phyloP scores from a whole-genome alignment of 2,797 vertebrate genomes.

The Lateolabrax maculatus region DNA sequence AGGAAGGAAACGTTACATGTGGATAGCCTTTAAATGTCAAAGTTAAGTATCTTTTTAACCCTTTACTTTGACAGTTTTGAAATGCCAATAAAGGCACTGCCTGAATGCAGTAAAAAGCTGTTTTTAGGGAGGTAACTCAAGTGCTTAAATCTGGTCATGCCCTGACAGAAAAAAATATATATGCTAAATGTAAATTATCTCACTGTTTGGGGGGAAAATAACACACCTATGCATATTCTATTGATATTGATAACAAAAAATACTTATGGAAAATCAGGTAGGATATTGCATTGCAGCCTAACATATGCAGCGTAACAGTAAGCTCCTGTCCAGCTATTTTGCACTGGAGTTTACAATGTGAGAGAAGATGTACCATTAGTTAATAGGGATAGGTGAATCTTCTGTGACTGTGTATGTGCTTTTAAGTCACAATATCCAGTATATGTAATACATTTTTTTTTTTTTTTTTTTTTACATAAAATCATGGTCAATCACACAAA shows the following conservation, averaged over 20 bases:
- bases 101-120: conserved; percentile 8
- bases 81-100: conserved; percentile 1
- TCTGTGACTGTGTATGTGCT: not conserved
- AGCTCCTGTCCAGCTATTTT: not conserved
- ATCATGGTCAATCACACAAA: too few relatives aligned
- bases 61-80: conserved; percentile 18
- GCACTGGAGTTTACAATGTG: not conserved
- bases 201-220: not conserved
- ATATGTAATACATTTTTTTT: too few relatives aligned
- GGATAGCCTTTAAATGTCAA: conserved; percentile 24
- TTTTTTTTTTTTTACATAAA: too few relatives aligned
- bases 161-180: conserved; percentile 4
- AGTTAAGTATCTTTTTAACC: conserved; percentile 13
- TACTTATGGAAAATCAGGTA: not conserved
- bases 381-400: not conserved
- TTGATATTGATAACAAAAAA: not conserved
- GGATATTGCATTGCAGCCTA: not conserved
- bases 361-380: not conserved
- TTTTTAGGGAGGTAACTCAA: not conserved
- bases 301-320: not conserved
- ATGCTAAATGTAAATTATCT: conserved; percentile 12
- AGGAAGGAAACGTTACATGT: conserved; percentile 10
- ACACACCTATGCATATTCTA: not conserved
- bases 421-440: not conserved
- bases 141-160: conserved; percentile 11